Evolutionary conservation across 2,888 invertebrate species (phyloP).

Genomic region (Erannis defoliaria): DNA sequence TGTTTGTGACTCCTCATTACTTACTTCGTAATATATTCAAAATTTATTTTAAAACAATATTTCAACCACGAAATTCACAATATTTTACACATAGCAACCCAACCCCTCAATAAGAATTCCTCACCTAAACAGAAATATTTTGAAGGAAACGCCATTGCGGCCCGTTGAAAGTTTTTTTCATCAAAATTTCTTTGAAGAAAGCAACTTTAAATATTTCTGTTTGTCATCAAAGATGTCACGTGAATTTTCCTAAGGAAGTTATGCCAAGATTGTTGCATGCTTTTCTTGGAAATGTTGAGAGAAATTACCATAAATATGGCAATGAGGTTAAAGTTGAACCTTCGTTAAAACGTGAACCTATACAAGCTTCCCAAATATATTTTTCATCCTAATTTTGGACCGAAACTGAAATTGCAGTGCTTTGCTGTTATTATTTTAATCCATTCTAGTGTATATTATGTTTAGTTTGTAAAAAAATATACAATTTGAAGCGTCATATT

Average conservation of each 20-base stretch:
- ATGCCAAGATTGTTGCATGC: conserved; percentile 38
- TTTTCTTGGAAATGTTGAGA: conserved; percentile 26
- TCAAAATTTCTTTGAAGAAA: conserved; percentile 47
- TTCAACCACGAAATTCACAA: background rate
- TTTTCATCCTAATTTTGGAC: background rate
- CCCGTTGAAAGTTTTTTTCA: conserved; percentile 45
- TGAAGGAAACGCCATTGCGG: conserved; percentile 20
- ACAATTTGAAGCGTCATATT: no score
- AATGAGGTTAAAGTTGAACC: conserved; percentile 9
- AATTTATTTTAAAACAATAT: background rate
- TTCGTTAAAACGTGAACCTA: background rate
- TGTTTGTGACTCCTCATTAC: no score
- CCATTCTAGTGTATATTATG: no score
- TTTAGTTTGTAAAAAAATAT: no score
- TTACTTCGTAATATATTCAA: no score
- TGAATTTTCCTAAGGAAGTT: conserved; percentile 32
- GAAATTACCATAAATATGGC: conserved; percentile 26
- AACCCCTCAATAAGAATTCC: conserved; percentile 27
- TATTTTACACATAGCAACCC: conserved; percentile 27
- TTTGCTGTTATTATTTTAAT: no score
- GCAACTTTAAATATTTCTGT: conserved; percentile 40
- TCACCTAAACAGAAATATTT: conserved; percentile 31
- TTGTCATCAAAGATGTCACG: conserved; percentile 35
- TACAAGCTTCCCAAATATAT: background rate
- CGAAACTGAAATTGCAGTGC: background rate